Base-by-base conservation (phyloP, 1,140 invertebrate genomes). In the Linepithema humile region DNA sequence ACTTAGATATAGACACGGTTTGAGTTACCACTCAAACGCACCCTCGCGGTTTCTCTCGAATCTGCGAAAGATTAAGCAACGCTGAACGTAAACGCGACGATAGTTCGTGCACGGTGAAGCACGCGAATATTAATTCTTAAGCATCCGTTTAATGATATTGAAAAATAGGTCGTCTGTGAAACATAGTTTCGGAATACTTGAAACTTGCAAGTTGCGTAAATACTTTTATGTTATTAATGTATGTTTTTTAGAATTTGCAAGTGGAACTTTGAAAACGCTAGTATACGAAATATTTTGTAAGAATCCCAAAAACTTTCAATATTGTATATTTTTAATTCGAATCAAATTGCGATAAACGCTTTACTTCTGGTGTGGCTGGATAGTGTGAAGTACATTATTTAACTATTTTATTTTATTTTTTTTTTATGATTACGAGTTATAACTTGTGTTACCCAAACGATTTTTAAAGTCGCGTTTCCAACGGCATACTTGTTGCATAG, bases 1-100 rank as follows among this genome's bases (percentile, higher is more conserved):
- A 26, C 29, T 53, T 53, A 62, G 57, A 78, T 69, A 55, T 75
- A 75, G 53, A 77, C 48, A 60, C n/a, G 55, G 82, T 57, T 77
- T 80, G 74, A 78, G 35, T 82, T 84, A 53, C 35, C 62, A 35
- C 75, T 70, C 48, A 35, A n/a, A 69, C 64, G 12, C 40, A 32
- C 53, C 45, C 35, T 45, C 72, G 38, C 57, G 38, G 23, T 32
- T n/a, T n/a, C 40, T 69, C 35, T 29, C 48, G 64, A 70, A 57
- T 80, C 6, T 26, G 62, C 64, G 64, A 20, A 57, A 69, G 75
- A 80, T 80, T 55, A 80, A 80, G 50, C 29, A 35, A 23, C 35
- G 23, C 12, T 69, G 38, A 69, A 32, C 45, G 32, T 67, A 67
- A 69, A 69, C 35, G 17, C 62, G 17, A 20, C 53, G 62, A 40